Conservation (phyloP, 2,888 invertebrate species). For the Phrixothrix hirtus region DNA sequence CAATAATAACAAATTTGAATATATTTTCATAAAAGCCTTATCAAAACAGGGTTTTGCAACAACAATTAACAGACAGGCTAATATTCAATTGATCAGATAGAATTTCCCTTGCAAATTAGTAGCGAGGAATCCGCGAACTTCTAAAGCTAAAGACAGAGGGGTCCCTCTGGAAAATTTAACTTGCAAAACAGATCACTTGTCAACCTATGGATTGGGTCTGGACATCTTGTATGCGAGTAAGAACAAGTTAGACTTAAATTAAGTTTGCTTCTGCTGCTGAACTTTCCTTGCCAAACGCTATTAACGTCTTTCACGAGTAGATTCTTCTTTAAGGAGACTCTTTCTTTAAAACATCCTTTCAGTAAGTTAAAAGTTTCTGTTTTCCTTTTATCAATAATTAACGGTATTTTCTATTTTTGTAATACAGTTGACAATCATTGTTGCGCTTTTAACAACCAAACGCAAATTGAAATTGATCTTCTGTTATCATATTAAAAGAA, state of each 20-base stretch:
- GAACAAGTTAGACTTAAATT: slow-evolving; percentile 49
- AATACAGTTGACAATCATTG: no score
- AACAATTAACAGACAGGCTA: slow-evolving; percentile 36
- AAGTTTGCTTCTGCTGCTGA: slow-evolving; percentile 44
- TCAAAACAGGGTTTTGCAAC: slow-evolving; percentile 22
- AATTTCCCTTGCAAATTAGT: slow-evolving; percentile 38
- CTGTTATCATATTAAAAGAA: no score
- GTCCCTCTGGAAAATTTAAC: slow-evolving; percentile 44
- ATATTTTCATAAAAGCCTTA: slow-evolving; percentile 26
- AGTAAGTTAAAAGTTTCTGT: slow-evolving; percentile 5
- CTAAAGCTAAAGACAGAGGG: slow-evolving; percentile 33
- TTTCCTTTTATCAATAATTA: slow-evolving; percentile 19
- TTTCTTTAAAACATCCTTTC: slow-evolving; percentile 6
- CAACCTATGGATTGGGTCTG: slow-evolving; percentile 40
- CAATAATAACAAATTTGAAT: slow-evolving; percentile 27
- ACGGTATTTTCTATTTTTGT: no score
- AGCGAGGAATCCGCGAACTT: slow-evolving; percentile 27
- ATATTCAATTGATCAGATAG: slow-evolving; percentile 35
- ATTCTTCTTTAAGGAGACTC: slow-evolving; percentile 1
- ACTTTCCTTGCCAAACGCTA: slow-evolving; percentile 35
- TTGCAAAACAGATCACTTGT: slow-evolving; percentile 52
- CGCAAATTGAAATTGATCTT: no score
- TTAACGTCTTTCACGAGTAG: slow-evolving; percentile 6
- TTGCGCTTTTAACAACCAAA: no score
- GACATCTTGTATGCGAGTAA: slow-evolving; percentile 46